Conservation (phyloP, 1,140 invertebrate genomes). For the Drosophila miranda region DNA sequence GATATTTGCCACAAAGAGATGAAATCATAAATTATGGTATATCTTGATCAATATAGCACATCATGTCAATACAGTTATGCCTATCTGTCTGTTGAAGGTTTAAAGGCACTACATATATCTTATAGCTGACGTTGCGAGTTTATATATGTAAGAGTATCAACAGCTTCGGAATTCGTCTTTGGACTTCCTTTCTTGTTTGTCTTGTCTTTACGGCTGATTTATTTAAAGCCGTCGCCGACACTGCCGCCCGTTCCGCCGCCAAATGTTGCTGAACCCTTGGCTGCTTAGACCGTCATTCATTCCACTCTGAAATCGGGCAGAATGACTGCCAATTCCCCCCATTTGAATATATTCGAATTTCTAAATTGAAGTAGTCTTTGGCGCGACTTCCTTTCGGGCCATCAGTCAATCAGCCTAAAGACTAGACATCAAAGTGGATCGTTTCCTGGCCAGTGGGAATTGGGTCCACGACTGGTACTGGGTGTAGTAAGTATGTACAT, state of each 20-base stretch:
- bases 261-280: slow-evolving; percentile 77
- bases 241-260: slow-evolving; percentile 7
- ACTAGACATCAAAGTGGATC: slow-evolving; percentile 51
- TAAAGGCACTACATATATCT: too few relatives aligned
- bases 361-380: slow-evolving; percentile 44
- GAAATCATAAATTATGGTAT: too few relatives aligned
- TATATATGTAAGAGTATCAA: too few relatives aligned
- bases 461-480: slow-evolving; percentile 21
- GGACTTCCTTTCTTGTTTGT: slow-evolving; percentile 1
- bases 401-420: slow-evolving; percentile 49
- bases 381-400: slow-evolving; percentile 20
- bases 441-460: slow-evolving; percentile 43
- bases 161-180: too few relatives aligned
- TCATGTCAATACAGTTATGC: too few relatives aligned
- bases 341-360: slow-evolving; percentile 3
- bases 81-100: too few relatives aligned
- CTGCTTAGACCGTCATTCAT: slow-evolving; percentile 51
- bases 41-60: too few relatives aligned
- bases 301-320: slow-evolving; percentile 21
- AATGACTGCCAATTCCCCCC: slow-evolving; percentile 18
- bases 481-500: slow-evolving; percentile 30
- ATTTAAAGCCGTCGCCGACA: slow-evolving; percentile 62
- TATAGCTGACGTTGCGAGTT: too few relatives aligned
- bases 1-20: too few relatives aligned
- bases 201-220: slow-evolving; percentile 63